Conservation (phyloP, 2,888 invertebrate genomes). For the Adineta ricciae region DNA sequence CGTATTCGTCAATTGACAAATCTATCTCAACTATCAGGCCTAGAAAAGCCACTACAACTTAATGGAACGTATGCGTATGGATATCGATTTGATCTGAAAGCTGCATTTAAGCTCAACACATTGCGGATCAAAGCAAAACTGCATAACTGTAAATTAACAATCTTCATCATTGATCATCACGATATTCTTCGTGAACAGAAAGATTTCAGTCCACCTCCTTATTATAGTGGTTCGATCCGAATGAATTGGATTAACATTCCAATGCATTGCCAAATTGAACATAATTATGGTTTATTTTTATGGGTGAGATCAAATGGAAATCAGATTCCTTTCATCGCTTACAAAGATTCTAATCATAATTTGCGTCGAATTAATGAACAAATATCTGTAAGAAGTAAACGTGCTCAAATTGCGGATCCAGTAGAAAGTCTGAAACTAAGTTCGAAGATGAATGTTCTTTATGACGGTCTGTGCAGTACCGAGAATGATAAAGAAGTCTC, state of each 20-base stretch:
- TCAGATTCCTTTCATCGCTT: not conserved
- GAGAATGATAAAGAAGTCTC: not conserved
- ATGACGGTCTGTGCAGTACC: not conserved
- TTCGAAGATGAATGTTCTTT: not conserved
- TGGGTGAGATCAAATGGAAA: not conserved
- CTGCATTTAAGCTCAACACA: too few relatives aligned
- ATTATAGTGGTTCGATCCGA: too few relatives aligned
- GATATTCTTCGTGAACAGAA: not conserved
- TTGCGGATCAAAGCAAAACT: not conserved
- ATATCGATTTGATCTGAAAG: not conserved
- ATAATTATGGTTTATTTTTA: not conserved
- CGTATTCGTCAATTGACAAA: too few relatives aligned
- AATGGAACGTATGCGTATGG: not conserved
- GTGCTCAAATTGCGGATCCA: not conserved
- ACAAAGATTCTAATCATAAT: not conserved
- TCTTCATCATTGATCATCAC: not conserved
- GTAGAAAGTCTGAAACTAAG: too few relatives aligned
- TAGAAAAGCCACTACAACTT: too few relatives aligned
- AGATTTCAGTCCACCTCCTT: not conserved
- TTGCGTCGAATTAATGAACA: not conserved
- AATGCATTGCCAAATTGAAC: not conserved
- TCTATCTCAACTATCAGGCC: too few relatives aligned
- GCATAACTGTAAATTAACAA: not conserved
- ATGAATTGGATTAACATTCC: not conserved
- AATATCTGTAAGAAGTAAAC: not conserved